A percentile compares a stretch with the other conserved stretches of the same genome.
Evolutionary conservation across 2,797 vertebrate genomes (phyloP).

Genomic region (Pyrocephalus nanus): DNA sequence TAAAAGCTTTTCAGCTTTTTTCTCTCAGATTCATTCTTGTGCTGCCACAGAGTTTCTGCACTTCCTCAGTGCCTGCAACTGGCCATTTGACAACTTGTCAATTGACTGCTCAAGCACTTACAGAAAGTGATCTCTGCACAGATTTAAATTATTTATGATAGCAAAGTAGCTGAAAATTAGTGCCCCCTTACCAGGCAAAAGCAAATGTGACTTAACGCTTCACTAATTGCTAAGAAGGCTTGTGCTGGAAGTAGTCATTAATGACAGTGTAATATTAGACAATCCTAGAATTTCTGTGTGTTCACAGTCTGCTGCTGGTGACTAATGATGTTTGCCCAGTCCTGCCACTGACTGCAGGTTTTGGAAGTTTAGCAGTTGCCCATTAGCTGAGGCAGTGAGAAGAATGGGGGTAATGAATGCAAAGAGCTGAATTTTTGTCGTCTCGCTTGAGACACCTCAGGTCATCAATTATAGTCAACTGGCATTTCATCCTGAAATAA

Average conservation of each 20-base stretch:
- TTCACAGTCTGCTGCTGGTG: slow-evolving; percentile 22
- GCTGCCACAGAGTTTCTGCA: background rate
- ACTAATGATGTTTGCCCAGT: background rate
- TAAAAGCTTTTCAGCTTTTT: background rate
- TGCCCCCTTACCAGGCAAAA: background rate
- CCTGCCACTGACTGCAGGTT: background rate
- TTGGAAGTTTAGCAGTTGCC: background rate
- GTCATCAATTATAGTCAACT: background rate
- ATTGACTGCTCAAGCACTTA: slow-evolving; percentile 51
- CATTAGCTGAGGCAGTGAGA: background rate
- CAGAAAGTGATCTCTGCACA: slow-evolving; percentile 5
- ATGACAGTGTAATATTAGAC: background rate
- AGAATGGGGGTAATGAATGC: background rate
- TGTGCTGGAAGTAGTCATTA: slow-evolving; percentile 36
- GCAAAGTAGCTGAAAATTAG: slow-evolving; percentile 60
- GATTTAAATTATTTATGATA: slow-evolving; percentile 55
- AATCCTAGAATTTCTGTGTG: background rate
- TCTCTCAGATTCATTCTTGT: background rate
- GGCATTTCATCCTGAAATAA: background rate
- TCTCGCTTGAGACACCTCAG: background rate
- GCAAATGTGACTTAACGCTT: slow-evolving; percentile 19
- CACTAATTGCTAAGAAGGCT: slow-evolving; percentile 29
- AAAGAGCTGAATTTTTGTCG: background rate
- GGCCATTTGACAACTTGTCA: slow-evolving; percentile 35
- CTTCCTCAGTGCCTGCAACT: background rate